phyloP scores from a whole-genome alignment of 2,888 invertebrate genomes.

The Dermolepida albohirtum region DNA sequence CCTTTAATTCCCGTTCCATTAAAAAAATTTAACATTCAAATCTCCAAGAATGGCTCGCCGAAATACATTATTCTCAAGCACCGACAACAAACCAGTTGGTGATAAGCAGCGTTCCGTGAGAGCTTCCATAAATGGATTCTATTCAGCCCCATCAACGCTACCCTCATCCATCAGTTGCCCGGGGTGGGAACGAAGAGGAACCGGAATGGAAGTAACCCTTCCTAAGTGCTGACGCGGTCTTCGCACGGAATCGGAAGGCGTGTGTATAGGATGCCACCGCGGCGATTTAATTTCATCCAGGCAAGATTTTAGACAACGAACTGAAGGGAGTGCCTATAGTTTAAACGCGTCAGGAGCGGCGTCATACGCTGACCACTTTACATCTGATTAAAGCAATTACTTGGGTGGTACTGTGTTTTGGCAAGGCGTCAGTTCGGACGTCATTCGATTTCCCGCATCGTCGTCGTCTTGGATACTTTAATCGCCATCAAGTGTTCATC shows the following conservation, averaged over 20 bases:
- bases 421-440: background rate
- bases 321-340: slow-evolving; percentile 1
- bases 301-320: slow-evolving; percentile 6
- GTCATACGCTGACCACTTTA: slow-evolving; percentile 33
- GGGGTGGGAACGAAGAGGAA: slow-evolving; percentile 25
- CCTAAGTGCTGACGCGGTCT: slow-evolving; percentile 33
- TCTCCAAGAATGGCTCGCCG: slow-evolving; percentile 5
- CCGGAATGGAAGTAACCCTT: slow-evolving; percentile 30
- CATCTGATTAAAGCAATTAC: slow-evolving; percentile 35
- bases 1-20: slow-evolving; percentile 1
- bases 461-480: slow-evolving; percentile 12
- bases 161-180: slow-evolving; percentile 23
- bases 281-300: slow-evolving; percentile 36
- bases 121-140: slow-evolving; percentile 28
- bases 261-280: slow-evolving; percentile 2
- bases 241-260: slow-evolving; percentile 25
- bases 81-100: slow-evolving; percentile 26
- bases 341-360: background rate
- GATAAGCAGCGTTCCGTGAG: slow-evolving; percentile 20
- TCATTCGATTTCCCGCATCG: background rate
- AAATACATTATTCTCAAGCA: slow-evolving; percentile 28
- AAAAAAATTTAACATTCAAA: background rate
- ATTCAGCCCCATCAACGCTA: slow-evolving; percentile 28
- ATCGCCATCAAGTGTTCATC: slow-evolving; percentile 14
- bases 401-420: background rate